Evolutionary conservation across 2,113 vertebrate genomes (phyloP).

Genomic region (Labeo rohita): DNA sequence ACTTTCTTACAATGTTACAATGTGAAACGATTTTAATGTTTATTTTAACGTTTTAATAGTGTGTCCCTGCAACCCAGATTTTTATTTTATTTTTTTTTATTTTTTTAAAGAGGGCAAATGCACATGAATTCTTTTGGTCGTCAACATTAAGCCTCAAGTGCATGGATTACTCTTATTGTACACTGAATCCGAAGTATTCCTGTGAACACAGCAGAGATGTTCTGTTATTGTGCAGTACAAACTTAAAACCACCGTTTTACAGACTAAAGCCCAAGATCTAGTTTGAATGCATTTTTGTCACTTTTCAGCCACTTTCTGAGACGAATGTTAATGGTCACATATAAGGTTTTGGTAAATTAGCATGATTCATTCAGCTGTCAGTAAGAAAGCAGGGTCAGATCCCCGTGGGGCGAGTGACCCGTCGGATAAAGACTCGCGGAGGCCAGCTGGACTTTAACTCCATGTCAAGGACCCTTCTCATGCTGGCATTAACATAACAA

Average conservation of each 20-base stretch:
- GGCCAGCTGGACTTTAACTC: conserved; percentile 74
- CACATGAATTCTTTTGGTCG: neutral
- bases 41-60: neutral
- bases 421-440: conserved; percentile 65
- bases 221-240: too few species aligned
- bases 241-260: neutral
- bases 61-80: too few species aligned
- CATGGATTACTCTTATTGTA: neutral
- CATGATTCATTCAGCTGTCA: conserved; percentile 70
- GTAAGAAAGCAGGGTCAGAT: conserved; percentile 66
- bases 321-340: conserved; percentile 14
- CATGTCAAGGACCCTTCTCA: conserved; percentile 41
- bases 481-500: conserved; percentile 63
- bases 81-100: too few species aligned
- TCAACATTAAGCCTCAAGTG: too few species aligned
- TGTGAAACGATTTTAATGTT: neutral
- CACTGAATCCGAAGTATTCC: too few species aligned
- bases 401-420: conserved; percentile 72
- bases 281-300: neutral
- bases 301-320: neutral
- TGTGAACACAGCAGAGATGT: neutral
- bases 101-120: neutral
- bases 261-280: neutral
- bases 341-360: conserved; percentile 65
- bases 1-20: neutral